Base-by-base conservation (phyloP, 2,888 invertebrate genomes). In the Eilema griseolum region DNA sequence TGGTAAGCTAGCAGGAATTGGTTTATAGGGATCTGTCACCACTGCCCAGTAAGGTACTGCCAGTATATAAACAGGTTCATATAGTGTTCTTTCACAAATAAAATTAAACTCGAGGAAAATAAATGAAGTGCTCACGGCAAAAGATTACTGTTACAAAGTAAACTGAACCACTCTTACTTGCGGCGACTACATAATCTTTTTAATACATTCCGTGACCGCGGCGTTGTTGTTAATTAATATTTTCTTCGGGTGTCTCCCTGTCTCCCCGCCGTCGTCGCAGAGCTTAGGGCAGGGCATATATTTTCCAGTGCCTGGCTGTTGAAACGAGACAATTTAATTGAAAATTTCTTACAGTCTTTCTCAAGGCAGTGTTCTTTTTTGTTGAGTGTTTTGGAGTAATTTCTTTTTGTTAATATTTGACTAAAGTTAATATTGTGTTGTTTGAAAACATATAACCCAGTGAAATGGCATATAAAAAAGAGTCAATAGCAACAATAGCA, bases 201-300 rank as follows among this genome's bases (percentile, higher is more conserved):
- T 69, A 72, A 69, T 67, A 61, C 52, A 71, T 69, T 71, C 61
- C 31, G 67, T 69, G 72, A 78, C 78, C 74, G 61, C 57, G 11
- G 11, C n/a, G 33, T 33, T 57, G 66, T 33, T 68, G 59, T 65
- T 76, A 65, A 74, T 79, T 76, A 74, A 71, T 71, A 75, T 72
- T 75, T 72, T 70, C 41, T 75, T 76, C 71, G 69, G 33, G 33
- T 56, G 28, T 64, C 67, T 28, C 67, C 66, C 23, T 16, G 41
- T 68, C 64, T 69, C 69, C 66, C n/a, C 26, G 41, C 66, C 64
- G 71, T 67, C 70, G 37, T 70, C 65, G n/a, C 37, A 61, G 56
- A 61, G 37, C 59, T 77, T 69, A 66, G 24, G 8, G 24, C 28
- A 23, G 59, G 26, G n/a, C 24, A 41, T 67, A 33, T 31, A 61